Percentiles rank a stretch among this genome's conserved stretches.
Evolutionary conservation across 1,140 invertebrate genomes (phyloP).

Genomic region (Oryzaephilus surinamensis): DNA sequence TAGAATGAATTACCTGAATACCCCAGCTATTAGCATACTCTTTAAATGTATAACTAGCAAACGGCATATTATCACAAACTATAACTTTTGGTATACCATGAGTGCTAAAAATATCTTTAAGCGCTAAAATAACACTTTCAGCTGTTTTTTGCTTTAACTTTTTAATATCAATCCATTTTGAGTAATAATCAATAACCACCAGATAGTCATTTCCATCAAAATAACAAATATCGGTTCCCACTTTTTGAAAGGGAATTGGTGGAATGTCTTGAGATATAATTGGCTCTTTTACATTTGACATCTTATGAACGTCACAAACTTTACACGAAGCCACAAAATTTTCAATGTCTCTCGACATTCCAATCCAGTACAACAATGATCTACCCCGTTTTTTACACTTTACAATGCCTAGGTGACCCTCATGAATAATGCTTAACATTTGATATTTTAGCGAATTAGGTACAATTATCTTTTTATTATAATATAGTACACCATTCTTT

Average conservation of each 20-base stretch:
- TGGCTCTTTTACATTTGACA: slow-evolving; percentile 1
- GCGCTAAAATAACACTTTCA: neutral
- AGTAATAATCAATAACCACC: slow-evolving; percentile 5
- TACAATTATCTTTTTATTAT: neutral
- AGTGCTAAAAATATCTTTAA: slow-evolving; percentile 1
- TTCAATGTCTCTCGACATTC: neutral
- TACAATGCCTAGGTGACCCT: slow-evolving; percentile 1
- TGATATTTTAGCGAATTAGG: neutral
- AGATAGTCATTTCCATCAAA: slow-evolving; percentile 2
- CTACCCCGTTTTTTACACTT: neutral
- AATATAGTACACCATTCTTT: neutral
- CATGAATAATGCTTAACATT: neutral
- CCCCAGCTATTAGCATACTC: slow-evolving; percentile 1
- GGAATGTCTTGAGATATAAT: slow-evolving; percentile 3
- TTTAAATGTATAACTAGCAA: slow-evolving; percentile 6
- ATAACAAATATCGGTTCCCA: slow-evolving; percentile 3
- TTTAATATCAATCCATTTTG: slow-evolving; percentile 4
- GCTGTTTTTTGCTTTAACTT: neutral
- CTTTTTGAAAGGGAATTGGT: slow-evolving; percentile 1
- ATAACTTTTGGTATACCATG: slow-evolving; percentile 5
- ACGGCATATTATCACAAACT: slow-evolving; percentile 8
- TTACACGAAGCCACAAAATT: neutral
- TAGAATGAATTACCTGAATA: slow-evolving; percentile 6
- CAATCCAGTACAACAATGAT: neutral
- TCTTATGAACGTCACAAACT: slow-evolving; percentile 1